phyloP scores from a whole-genome alignment of 2,888 invertebrate species.

The Tubiluchus corallicola region DNA sequence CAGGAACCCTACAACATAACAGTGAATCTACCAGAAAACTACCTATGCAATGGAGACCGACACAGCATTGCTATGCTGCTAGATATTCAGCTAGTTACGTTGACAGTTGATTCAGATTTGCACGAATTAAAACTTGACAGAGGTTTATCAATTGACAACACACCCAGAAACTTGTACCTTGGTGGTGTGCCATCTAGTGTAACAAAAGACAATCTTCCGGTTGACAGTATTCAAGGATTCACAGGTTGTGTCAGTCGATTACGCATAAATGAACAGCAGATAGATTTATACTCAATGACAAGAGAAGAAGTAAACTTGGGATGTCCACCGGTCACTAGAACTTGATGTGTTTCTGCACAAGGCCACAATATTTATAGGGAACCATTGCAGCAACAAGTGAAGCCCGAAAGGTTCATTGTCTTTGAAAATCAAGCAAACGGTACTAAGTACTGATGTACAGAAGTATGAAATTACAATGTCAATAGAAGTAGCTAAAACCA shows the following conservation, averaged over 20 bases:
- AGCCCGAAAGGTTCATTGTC: no score
- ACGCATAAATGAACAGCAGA: neutral
- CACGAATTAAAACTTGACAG: neutral
- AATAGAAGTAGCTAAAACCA: no score
- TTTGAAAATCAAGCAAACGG: no score
- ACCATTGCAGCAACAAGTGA: no score
- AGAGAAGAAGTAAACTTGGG: neutral
- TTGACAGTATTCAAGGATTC: neutral
- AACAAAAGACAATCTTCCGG: neutral
- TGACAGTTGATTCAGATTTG: neutral
- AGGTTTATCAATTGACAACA: neutral
- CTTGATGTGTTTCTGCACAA: no score
- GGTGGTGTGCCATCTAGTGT: neutral
- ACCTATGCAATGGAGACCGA: neutral
- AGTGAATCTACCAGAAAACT: neutral
- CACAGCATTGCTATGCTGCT: neutral
- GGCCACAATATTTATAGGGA: no score
- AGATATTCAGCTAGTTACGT: neutral
- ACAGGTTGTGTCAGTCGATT: neutral
- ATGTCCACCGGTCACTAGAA: no score
- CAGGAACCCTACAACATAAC: neutral
- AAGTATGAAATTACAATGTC: no score
- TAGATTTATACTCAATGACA: neutral
- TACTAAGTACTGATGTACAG: no score
- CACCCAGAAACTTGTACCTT: neutral